phyloP scores from a whole-genome alignment of 2,113 vertebrate species.

The Noctilio leporinus region DNA sequence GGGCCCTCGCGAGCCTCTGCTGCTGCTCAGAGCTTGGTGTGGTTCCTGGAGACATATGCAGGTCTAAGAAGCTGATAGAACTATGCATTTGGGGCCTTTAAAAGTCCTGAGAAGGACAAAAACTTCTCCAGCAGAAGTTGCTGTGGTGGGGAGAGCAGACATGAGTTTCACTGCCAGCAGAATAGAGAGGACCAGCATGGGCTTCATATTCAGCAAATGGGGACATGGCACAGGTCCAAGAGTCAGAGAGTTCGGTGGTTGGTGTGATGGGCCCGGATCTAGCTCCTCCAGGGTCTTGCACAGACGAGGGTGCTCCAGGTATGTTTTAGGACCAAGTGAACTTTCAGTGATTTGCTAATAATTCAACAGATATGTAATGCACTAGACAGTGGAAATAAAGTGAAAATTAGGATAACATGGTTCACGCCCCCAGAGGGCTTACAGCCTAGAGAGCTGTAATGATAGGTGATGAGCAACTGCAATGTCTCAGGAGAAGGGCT shows the following conservation, averaged over 20 bases:
- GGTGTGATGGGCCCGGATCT: background rate
- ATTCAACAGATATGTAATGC: slow-evolving; percentile 7
- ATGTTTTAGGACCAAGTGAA: background rate
- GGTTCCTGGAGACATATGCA: background rate
- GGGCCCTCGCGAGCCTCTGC: background rate
- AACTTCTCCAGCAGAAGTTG: background rate
- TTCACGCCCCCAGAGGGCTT: background rate
- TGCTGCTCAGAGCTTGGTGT: background rate
- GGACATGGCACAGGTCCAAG: background rate
- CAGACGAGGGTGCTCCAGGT: background rate
- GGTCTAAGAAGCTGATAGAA: background rate
- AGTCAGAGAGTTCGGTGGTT: background rate
- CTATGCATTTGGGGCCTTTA: background rate
- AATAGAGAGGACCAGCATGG: fast-evolving
- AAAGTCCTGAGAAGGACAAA: background rate
- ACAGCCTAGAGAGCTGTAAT: background rate
- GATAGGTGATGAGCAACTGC: background rate
- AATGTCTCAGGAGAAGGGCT: background rate
- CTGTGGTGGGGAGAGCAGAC: background rate
- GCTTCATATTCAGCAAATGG: background rate
- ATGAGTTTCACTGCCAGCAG: background rate
- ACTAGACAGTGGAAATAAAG: background rate
- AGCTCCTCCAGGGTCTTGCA: background rate
- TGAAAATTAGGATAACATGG: background rate
- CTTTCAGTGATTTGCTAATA: slow-evolving; percentile 1